phyloP scores from a whole-genome alignment of 1,140 invertebrate genomes.

The Apis florea region DNA sequence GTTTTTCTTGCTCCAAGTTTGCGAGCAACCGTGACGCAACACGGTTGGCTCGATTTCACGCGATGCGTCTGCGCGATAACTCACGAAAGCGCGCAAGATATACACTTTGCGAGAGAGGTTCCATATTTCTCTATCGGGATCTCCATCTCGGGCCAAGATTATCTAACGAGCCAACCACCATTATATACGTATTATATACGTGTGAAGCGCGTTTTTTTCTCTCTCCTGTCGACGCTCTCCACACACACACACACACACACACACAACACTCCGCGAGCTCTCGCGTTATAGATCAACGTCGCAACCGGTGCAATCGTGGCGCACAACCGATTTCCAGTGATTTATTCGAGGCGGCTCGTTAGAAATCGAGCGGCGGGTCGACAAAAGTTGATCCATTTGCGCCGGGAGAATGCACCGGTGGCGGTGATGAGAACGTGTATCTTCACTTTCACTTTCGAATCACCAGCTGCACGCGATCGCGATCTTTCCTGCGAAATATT shows the following conservation, averaged over 20 bases:
- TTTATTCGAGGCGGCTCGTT: conserved; percentile 54
- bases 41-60: conserved; percentile 32
- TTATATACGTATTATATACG: not conserved
- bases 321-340: conserved; percentile 40
- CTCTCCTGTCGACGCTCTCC: not conserved
- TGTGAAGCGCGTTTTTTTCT: conserved; percentile 25
- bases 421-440: conserved; percentile 60
- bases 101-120: conserved; percentile 11
- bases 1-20: not conserved
- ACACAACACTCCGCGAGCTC: not conserved
- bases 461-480: conserved; percentile 51
- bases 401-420: conserved; percentile 41
- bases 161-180: conserved; percentile 22
- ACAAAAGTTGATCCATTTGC: conserved; percentile 61
- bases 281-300: conserved; percentile 50
- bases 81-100: not conserved
- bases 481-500: conserved; percentile 51
- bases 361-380: conserved; percentile 60
- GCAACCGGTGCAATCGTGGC: not conserved
- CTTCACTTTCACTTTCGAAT: conserved; percentile 65
- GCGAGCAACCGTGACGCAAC: not conserved
- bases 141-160: conserved; percentile 34
- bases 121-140: conserved; percentile 47
- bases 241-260: too few species aligned
- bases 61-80: conserved; percentile 33